These are phyloP conservation scores for Mactra quadrangularis DNA, from an alignment of 1,140 invertebrate species.

Conservation along the genomic window DNA sequence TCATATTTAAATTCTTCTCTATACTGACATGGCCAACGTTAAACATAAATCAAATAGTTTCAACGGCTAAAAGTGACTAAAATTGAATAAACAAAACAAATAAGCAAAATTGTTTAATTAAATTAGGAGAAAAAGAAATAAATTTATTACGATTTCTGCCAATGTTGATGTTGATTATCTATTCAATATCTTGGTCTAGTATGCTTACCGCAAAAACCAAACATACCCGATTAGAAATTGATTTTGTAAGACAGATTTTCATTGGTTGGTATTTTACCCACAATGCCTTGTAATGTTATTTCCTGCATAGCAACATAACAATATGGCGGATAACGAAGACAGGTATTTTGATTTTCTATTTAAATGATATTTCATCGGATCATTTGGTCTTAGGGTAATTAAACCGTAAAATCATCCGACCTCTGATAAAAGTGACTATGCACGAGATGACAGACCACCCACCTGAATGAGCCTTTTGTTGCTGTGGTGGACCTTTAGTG, in stretches of 20 bases:
- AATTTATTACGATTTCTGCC: not conserved
- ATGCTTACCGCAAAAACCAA: not conserved
- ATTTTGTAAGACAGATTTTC: constrained; percentile 55
- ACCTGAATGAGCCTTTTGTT: too few relatives aligned
- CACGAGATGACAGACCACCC: too few relatives aligned
- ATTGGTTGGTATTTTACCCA: constrained; percentile 60
- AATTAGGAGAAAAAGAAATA: not conserved
- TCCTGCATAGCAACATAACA: constrained; percentile 76
- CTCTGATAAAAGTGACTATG: too few relatives aligned
- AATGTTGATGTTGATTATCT: constrained; percentile 10
- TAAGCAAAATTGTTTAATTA: not conserved
- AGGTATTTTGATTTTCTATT: constrained; percentile 61
- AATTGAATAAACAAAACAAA: too few relatives aligned
- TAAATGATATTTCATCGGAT: too few relatives aligned
- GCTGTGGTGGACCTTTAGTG: too few relatives aligned
- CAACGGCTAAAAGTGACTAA: too few relatives aligned
- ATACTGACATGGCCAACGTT: too few relatives aligned
- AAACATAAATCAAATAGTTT: too few relatives aligned
- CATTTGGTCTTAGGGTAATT: too few relatives aligned
- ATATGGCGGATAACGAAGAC: constrained; percentile 74
- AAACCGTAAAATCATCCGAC: too few relatives aligned
- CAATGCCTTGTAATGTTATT: constrained; percentile 69
- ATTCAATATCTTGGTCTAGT: constrained; percentile 11
- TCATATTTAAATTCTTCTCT: too few relatives aligned
- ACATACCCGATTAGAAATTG: constrained; percentile 1